phyloP scores from a whole-genome alignment of 2,797 vertebrate species.

The Tenualosa thibaudeaui region DNA sequence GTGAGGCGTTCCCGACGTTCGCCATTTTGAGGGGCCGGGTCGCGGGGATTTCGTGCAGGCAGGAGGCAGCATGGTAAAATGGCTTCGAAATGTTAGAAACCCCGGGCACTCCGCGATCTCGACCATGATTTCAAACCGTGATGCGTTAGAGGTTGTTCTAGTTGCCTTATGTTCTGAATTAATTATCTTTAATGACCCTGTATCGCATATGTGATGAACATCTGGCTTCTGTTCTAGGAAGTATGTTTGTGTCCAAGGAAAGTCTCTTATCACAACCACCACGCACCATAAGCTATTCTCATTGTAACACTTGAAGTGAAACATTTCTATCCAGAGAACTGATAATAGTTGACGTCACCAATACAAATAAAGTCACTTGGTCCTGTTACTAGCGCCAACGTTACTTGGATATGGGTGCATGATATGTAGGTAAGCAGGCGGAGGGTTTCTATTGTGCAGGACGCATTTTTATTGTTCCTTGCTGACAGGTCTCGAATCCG shows the following conservation, averaged over 20 bases:
- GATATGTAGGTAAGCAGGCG: neutral
- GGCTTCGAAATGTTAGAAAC: slow-evolving; percentile 52
- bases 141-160: neutral
- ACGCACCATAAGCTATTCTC: neutral
- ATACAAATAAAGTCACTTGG: neutral
- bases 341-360: neutral
- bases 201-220: slow-evolving; percentile 28
- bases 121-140: neutral
- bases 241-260: slow-evolving; percentile 9
- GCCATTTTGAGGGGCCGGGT: slow-evolving; percentile 64
- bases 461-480: slow-evolving; percentile 5
- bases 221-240: slow-evolving; percentile 27
- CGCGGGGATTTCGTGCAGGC: slow-evolving; percentile 42
- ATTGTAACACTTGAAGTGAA: neutral
- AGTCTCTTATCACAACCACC: neutral
- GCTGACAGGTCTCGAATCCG: neutral
- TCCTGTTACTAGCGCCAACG: neutral
- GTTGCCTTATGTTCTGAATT: slow-evolving; percentile 3
- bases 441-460: slow-evolving; percentile 8
- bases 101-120: neutral
- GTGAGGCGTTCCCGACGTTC: slow-evolving; percentile 44
- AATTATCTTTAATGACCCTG: slow-evolving; percentile 27
- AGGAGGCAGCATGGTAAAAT: slow-evolving; percentile 52
- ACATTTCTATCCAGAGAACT: neutral
- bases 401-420: no score